phyloP scores from a whole-genome alignment of 2,888 invertebrate species.

The Beris morrisii region DNA sequence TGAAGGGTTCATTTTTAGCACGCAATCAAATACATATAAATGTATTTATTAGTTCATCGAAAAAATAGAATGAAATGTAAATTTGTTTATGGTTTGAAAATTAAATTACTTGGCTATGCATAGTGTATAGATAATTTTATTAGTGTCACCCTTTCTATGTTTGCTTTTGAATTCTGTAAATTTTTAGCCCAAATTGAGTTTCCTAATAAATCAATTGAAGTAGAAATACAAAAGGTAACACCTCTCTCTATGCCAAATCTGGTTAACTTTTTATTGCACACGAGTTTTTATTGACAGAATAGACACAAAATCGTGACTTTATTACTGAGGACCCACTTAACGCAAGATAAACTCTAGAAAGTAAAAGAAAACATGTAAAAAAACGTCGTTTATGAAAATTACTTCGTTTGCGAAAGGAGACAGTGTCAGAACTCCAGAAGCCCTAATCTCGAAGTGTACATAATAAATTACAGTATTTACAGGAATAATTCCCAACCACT shows the following conservation, averaged over 20 bases:
- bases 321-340: slow-evolving; percentile 6
- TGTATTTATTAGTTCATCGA: too few species aligned
- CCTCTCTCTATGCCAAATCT: background rate
- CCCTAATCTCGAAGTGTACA: slow-evolving; percentile 21
- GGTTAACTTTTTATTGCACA: slow-evolving; percentile 10
- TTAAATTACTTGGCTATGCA: too few species aligned
- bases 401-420: slow-evolving; percentile 9
- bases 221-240: slow-evolving; percentile 6
- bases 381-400: slow-evolving; percentile 11
- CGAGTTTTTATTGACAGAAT: background rate
- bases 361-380: background rate
- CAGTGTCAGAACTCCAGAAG: slow-evolving; percentile 4
- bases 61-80: too few species aligned
- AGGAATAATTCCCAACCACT: slow-evolving; percentile 28
- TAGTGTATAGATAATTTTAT: too few species aligned
- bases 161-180: too few species aligned
- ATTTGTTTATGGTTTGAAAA: too few species aligned
- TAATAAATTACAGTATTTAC: slow-evolving; percentile 30
- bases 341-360: slow-evolving; percentile 4
- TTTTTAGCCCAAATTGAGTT: too few species aligned
- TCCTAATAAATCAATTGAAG: background rate
- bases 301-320: slow-evolving; percentile 13
- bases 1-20: too few species aligned
- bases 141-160: too few species aligned
- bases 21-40: too few species aligned